Base-by-base conservation (phyloP, 1,140 invertebrate species). In the Cylas formicarius region DNA sequence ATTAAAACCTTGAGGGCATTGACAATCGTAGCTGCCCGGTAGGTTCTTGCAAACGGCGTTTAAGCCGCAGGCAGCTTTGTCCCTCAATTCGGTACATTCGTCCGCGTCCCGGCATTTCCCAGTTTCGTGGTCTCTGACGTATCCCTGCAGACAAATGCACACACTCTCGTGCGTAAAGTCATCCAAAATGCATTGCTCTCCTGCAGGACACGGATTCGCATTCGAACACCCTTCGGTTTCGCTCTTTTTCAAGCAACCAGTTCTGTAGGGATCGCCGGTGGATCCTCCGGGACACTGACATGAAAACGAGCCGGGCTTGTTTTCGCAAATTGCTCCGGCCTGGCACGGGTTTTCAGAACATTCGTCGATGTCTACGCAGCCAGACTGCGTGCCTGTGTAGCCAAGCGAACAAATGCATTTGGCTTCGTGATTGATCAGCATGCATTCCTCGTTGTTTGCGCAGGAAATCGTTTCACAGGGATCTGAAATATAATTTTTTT, bases 21-120 rank as follows among this genome's bases (percentile, higher is more conserved):
- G 84, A 58, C 90, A 94, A 67, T 91, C 88, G 60, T 92, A 95
- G 58, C 87, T 90, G n/a, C 90, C 90, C 0, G 89, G 89, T 26
- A 92, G 66, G 68, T 95, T 95, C 67, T 90, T 91, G 61, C 90
- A 94, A 28, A 91, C 77, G 2, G 89, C 87, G 64, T 90, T 88
- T 4, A 84, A 61, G 1, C 89, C 90, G 66, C 90, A 94, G 2
- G 82, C 77, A 1, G 80, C 75, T 48, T 82, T 84, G 7, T 80
- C 80, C 23, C 75, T 66, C 0, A 76, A 69, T 56, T 82, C 79
- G 1, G 78, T 74, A 55, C 91, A 95, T 68, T 96, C 91, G 61
- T 96, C 84, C 13, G 90, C 74, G 67, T 96, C 91, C 59, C 82
- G 73, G 69, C 87, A 91, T 56, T 81, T 74, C 2, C 80, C 83